Base-by-base conservation (phyloP, 2,888 invertebrate genomes). In the Autographa gamma region DNA sequence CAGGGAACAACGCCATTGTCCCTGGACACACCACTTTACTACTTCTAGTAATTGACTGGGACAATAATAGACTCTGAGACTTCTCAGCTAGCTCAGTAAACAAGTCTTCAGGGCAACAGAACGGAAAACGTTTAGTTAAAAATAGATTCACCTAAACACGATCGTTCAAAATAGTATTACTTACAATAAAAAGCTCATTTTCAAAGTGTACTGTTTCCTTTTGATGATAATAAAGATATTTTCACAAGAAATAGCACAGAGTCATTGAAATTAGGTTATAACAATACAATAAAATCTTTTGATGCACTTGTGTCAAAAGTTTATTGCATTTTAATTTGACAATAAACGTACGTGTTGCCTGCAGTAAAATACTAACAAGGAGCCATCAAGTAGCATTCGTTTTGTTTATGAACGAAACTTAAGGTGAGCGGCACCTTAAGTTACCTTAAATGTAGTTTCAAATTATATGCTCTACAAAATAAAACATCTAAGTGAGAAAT, bases 141-240 rank as follows among this genome's bases (percentile, higher is more conserved):
- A 93, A 93, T 94, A 94, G 93, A 90, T 71, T 82, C 80, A 82
- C 75, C 79, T 81, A 77, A 77, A 71, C 68, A 69, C 67, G 66
- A 63, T 32, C 67, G 71, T 60, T 73, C 65, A 64, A 74, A 58
- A 64, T 52, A 74, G 32, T 54, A 69, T 63, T 93, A 96, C 97
- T 97, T 91, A 97, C 97, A 97, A 97, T 87, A 97, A 93, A 92
- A 97, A 97, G 93, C 97, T 97, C 96, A 96, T 96, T 88, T 91
- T 96, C 86, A 72, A 77, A 74, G 78, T 78, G 80, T 77, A 75
- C 61, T 83, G 80, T 77, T 80, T 78, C 81, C 73, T 81, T 80
- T 80, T 68, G 82, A 81, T 84, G 79, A 73, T 78, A 73, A 82
- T 76, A 83, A 83, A 54, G 84, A 84, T 81, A 79, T 76, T 74